phyloP scores from a whole-genome alignment of 2,797 vertebrate species.

The Myotis findleyi region DNA sequence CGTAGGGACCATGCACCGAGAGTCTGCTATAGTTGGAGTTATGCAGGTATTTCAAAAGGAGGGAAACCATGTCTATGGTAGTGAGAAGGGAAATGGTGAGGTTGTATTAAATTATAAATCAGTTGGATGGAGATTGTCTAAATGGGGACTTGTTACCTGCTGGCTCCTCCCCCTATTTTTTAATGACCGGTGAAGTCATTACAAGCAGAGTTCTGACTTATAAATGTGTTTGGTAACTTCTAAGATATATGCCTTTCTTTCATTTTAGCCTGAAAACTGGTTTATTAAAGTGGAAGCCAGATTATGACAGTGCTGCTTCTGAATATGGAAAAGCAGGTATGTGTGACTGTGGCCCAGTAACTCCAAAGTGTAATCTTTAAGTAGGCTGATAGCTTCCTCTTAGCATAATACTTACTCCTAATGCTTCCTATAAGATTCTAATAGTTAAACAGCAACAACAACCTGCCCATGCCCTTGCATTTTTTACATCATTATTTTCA shows the following conservation, averaged over 20 bases:
- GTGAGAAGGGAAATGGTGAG: not conserved
- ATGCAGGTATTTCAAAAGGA: not conserved
- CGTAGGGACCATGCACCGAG: not conserved
- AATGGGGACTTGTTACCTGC: not conserved
- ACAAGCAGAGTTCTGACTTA: not conserved
- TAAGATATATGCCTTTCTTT: conserved; percentile 71
- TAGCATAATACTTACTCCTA: not conserved
- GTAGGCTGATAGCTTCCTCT: not conserved
- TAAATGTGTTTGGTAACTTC: not conserved
- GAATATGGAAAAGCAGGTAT: conserved; percentile 99
- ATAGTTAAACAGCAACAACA: not conserved
- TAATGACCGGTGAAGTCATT: not conserved
- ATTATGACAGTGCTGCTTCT: conserved; percentile 97
- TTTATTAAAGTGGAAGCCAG: conserved; percentile 99
- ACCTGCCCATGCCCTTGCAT: not conserved
- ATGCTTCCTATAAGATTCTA: not conserved
- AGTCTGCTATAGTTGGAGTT: not conserved
- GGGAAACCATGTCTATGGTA: not conserved
- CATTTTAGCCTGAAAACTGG: conserved; percentile 95
- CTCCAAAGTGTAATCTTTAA: not conserved
- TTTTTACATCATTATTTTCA: not conserved
- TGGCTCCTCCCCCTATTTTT: not conserved
- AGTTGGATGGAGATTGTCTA: not conserved
- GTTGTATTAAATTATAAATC: not conserved
- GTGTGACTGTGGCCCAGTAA: conserved; percentile 54